phyloP scores from a whole-genome alignment of 37 sponge, comb jelly and placozoan species.

The Geodia barretti region DNA sequence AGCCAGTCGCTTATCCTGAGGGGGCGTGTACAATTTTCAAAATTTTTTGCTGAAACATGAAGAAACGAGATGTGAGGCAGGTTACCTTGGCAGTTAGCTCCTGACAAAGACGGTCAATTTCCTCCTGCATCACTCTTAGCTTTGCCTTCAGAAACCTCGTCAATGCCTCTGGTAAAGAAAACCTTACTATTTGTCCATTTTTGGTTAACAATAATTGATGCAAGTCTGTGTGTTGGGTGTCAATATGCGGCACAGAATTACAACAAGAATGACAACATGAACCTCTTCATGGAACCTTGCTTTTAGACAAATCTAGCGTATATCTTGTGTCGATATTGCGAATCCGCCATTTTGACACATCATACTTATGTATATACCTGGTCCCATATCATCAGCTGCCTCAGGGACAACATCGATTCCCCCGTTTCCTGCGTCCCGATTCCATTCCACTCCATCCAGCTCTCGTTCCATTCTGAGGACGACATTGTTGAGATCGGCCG shows the following conservation, averaged over 20 bases:
- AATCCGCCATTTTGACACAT: too few species aligned
- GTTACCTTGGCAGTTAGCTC: constrained; percentile 73
- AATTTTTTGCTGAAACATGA: not conserved
- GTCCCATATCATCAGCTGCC: constrained; percentile 69
- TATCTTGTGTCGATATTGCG: too few species aligned
- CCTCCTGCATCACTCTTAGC: constrained; percentile 94
- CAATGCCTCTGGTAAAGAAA: too few species aligned
- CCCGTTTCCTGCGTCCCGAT: not conserved
- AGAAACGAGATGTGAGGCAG: not conserved
- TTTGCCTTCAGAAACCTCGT: constrained; percentile 94
- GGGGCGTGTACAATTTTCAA: not conserved
- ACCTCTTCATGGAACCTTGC: too few species aligned
- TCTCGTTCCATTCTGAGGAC: not conserved
- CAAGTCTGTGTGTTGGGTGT: too few species aligned
- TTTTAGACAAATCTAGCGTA: too few species aligned
- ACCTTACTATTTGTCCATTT: too few species aligned
- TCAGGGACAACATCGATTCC: constrained; percentile 62
- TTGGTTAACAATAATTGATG: too few species aligned
- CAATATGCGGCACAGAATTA: too few species aligned
- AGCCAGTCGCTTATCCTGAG: constrained; percentile 57
- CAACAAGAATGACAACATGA: too few species aligned
- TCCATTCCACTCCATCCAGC: not conserved
- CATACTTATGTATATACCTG: too few species aligned
- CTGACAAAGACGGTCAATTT: constrained; percentile 81
- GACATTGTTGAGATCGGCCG: constrained; percentile 1